Evolutionary conservation across 2,888 invertebrate genomes (phyloP).

Genomic region (Apamea monoglypha): DNA sequence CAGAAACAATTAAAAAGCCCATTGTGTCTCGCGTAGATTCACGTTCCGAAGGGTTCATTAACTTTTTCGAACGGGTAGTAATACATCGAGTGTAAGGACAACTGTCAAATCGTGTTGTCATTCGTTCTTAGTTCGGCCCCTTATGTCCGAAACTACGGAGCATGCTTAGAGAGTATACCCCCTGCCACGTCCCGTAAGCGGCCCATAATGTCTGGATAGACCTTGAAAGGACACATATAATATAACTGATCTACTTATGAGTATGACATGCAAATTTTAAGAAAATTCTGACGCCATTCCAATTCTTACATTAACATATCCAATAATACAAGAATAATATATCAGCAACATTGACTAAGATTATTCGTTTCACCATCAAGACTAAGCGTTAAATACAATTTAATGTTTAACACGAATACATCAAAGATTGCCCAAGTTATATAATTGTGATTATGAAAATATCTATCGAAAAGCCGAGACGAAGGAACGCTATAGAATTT

Average conservation of each 20-base stretch:
- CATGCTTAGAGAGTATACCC: too few species aligned
- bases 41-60: background rate
- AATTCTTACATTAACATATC: slow-evolving; percentile 46
- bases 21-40: background rate
- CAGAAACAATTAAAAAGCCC: background rate
- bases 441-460: slow-evolving; percentile 73
- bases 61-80: background rate
- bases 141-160: too few species aligned
- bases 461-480: slow-evolving; percentile 64
- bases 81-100: background rate
- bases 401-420: slow-evolving; percentile 47
- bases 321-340: slow-evolving; percentile 57
- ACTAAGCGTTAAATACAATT: slow-evolving; percentile 44
- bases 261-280: slow-evolving; percentile 20
- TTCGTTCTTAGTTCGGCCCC: too few species aligned
- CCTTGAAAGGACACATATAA: background rate
- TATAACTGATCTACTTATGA: slow-evolving; percentile 27
- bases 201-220: background rate
- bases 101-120: background rate
- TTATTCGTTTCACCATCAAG: slow-evolving; percentile 39
- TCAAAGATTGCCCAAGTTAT: slow-evolving; percentile 55
- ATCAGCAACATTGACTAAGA: slow-evolving; percentile 50
- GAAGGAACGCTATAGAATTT: slow-evolving; percentile 55
- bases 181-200: background rate
- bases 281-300: slow-evolving; percentile 33